Base-by-base conservation (phyloP, 2,113 vertebrate species). In the Semnopithecus entellus region DNA sequence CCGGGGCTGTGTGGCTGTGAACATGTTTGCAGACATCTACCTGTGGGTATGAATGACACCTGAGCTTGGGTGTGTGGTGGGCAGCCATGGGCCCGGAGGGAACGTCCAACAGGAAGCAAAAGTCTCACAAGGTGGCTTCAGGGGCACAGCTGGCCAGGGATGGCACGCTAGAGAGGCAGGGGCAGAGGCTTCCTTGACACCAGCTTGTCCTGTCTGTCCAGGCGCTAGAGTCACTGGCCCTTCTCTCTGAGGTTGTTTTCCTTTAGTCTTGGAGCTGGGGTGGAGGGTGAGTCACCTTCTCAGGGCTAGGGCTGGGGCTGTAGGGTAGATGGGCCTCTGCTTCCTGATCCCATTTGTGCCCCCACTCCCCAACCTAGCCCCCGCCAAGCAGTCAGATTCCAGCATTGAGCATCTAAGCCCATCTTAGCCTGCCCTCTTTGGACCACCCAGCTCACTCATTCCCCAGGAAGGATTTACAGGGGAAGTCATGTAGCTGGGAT, bases 231-330 rank as follows among this genome's bases (percentile, higher is more conserved):
- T 27, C 82, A 57, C 30, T 12, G 23, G 55, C 45, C 45, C 35
- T 84, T 12, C 32, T 59, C 48, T 88, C 89, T 48, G 2, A 52
- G 25, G 32, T 78, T 0, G 0, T 38, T 80, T 80, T 61, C 20
- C 86, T 97, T 90, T 75, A 80, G 79, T 92, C 80, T 90, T 90
- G 35, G 88, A 76, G 57, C 73, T 87, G 59, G 61, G 48, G 4
- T 83, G 76, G 70, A 57, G 38, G 48, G 16, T 94, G 91, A 90
- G 81, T 95, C 86, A 66, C 81, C 61, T 59, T 83, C 95, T 76
- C 27, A 17, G 91, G 66, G 57, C 40, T 6, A 0, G 17, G 87
- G 43, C 78, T 82, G 64, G 73, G 57, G 88, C 75, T 35, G 32
- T 3, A 43, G 64, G 84, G 88, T n/a, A 64, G 66, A 66, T 32